Conservation (phyloP, 2,113 vertebrate genomes). For the Colaptes auratus region DNA sequence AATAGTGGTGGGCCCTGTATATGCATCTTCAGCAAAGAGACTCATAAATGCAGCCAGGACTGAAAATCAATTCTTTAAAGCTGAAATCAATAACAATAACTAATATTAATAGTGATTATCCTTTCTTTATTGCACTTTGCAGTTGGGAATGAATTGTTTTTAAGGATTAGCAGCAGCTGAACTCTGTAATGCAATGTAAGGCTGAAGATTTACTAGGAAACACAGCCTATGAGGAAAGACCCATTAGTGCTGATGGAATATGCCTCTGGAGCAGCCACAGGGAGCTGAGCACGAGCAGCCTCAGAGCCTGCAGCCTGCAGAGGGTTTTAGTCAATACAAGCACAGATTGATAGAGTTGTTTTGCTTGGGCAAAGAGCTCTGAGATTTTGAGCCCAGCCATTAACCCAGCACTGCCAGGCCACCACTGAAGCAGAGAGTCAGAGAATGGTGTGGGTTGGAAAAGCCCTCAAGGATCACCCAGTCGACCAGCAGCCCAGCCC, state of each 20-base stretch:
- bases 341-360: too few species aligned
- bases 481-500: too few species aligned
- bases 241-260: slow-evolving; percentile 63
- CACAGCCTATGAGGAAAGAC: slow-evolving; percentile 59
- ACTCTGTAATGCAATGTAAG: slow-evolving; percentile 30
- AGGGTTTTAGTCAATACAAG: neutral
- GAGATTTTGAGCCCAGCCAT: too few species aligned
- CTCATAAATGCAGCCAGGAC: slow-evolving; percentile 70
- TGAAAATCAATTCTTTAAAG: slow-evolving; percentile 80
- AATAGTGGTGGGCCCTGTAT: neutral
- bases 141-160: slow-evolving; percentile 62
- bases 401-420: too few species aligned
- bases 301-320: neutral
- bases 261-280: neutral
- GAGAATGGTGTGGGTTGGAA: too few species aligned
- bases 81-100: slow-evolving; percentile 81
- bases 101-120: slow-evolving; percentile 80
- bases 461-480: too few species aligned
- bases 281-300: neutral
- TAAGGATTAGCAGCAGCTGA: slow-evolving; percentile 40
- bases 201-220: slow-evolving; percentile 66
- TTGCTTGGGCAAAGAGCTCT: too few species aligned
- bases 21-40: slow-evolving; percentile 73
- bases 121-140: slow-evolving; percentile 62
- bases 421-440: too few species aligned